A percentile compares a stretch with the other conserved stretches of the same genome.
These are phyloP conservation scores for Perizoma affinitatum DNA, from an alignment of 2,888 invertebrate genomes.

Conservation along the genomic window DNA sequence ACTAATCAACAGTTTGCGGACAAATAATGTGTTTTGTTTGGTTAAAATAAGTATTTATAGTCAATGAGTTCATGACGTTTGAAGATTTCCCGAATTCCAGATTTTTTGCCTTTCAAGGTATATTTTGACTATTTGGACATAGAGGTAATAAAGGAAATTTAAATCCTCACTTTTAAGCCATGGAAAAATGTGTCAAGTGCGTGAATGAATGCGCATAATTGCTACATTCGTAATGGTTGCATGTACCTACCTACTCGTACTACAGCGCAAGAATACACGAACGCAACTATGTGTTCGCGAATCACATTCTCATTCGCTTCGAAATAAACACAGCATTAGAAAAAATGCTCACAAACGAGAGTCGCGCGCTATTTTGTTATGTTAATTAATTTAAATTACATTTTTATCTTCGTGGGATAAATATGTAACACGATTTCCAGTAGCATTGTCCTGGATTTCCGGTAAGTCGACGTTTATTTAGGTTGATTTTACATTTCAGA, in stretches of 20 bases:
- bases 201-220: slow-evolving; percentile 28
- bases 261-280: slow-evolving; percentile 15
- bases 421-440: slow-evolving; percentile 42
- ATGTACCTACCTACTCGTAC: slow-evolving; percentile 6
- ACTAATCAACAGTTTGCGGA: slow-evolving; percentile 14
- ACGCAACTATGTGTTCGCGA: slow-evolving; percentile 14
- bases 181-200: slow-evolving; percentile 50
- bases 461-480: slow-evolving; percentile 26
- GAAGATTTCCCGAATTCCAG: too few species aligned
- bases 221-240: slow-evolving; percentile 12
- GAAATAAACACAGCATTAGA: not conserved
- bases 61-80: too few species aligned
- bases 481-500: slow-evolving; percentile 3
- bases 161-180: too few species aligned
- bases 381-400: slow-evolving; percentile 57
- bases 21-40: not conserved
- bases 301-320: slow-evolving; percentile 6
- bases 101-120: too few species aligned
- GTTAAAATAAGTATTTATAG: not conserved
- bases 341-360: not conserved
- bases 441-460: slow-evolving; percentile 40
- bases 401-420: slow-evolving; percentile 52
- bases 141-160: too few species aligned
- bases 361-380: slow-evolving; percentile 44
- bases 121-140: too few species aligned